phyloP scores from a whole-genome alignment of 2,797 vertebrate species.

The Miichthys miiuy region DNA sequence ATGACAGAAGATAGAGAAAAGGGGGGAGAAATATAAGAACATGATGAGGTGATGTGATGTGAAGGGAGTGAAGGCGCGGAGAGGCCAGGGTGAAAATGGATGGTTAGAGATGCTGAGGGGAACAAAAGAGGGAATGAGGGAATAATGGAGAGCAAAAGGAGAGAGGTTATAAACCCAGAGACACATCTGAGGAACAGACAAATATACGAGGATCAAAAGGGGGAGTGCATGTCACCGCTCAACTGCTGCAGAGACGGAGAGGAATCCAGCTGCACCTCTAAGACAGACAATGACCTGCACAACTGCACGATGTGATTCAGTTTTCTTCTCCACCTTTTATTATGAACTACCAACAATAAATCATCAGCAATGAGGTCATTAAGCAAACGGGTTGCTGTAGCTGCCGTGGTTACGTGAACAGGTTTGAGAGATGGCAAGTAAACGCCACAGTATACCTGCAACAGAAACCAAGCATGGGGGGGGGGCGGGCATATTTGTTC shows the following conservation, averaged over 20 bases:
- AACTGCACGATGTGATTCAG: conserved; percentile 10
- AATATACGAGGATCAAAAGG: conserved; percentile 58
- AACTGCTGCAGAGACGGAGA: conserved; percentile 16
- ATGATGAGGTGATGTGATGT: conserved; percentile 26
- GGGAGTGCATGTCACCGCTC: conserved; percentile 10
- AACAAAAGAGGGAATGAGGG: conserved; percentile 33
- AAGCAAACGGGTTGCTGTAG: conserved; percentile 22
- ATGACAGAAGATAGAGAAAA: conserved; percentile 23
- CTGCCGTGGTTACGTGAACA: conserved; percentile 10
- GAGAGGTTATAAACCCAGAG: conserved; percentile 15
- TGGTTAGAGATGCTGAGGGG: conserved; percentile 26
- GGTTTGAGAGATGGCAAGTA: conserved; percentile 7
- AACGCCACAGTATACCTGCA: conserved; percentile 10
- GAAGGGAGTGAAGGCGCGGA: conserved; percentile 4
- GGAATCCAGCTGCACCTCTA: conserved; percentile 22
- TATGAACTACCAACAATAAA: conserved; percentile 35
- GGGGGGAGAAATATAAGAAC: conserved; percentile 11
- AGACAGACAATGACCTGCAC: not conserved
- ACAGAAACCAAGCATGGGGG: not conserved
- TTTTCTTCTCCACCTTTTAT: conserved; percentile 12
- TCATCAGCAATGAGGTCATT: conserved; percentile 41
- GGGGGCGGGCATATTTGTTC: no score
- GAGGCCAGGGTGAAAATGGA: conserved; percentile 6
- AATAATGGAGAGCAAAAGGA: conserved; percentile 46
- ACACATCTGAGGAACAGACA: conserved; percentile 40